Base-by-base conservation (phyloP, 2,888 invertebrate species). In the Dusona sp. region DNA sequence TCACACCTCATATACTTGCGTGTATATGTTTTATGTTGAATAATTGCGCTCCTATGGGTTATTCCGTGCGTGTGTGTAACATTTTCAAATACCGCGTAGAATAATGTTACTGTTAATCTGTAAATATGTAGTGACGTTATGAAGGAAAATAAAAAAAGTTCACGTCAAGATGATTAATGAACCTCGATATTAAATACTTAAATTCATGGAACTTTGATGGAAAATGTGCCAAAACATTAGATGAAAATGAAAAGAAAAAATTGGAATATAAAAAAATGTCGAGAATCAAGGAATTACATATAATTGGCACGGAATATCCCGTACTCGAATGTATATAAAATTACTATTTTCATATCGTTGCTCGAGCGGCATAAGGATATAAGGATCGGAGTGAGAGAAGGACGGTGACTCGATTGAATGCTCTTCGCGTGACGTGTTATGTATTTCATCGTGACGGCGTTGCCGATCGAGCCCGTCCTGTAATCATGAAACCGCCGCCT, bases 401-500 rank as follows among this genome's bases (percentile, higher is more conserved):
- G 79, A 72, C 48, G 65, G 67, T 67, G 85, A 74, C 77, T 86
- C 67, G 80, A 74, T 74, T 81, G 68, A 74, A 70, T 42, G 82
- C 74, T 82, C 64, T 79, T 68, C 57, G 70, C 74, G 74, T 80
- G 83, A 81, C 82, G 84, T 82, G 86, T 82, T 82, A 72, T 82
- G 85, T 73, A 74, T 68, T 68, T 33, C 45, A 79, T 78, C 83
- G 84, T 79, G 83, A 88, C 83, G 84, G 84, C 81, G 81, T 74
- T 80, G 78, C 79, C 77, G 72, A 82, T 64, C 85, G 78, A 83
- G 87, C 79, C 64, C 70, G 64, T 74, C 67, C 82, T 88, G 88
- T 88, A 88, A 88, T 88, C 87, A 88, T 79, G 74, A 70, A 51
- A 82, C 54, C 79, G 80, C 80, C 73, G 81, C 81, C 57, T 70